Base-by-base conservation (phyloP, 1,140 invertebrate genomes). In the Diorhabda carinulata region DNA sequence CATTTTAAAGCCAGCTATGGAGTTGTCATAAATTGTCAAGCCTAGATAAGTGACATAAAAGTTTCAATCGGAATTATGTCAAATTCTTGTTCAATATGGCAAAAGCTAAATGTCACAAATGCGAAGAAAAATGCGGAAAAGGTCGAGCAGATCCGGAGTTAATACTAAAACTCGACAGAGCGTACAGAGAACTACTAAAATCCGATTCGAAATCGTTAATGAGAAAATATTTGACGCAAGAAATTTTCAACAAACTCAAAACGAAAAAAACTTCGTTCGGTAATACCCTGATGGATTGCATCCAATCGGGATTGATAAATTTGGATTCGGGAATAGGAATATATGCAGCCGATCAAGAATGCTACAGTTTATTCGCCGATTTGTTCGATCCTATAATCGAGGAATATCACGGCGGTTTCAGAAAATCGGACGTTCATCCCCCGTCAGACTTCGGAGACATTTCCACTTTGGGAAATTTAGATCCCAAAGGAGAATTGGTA, bases 341-440 rank as follows among this genome's bases (percentile, higher is more conserved):
- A 43, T 92, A 92, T 78, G 91, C 91, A 3, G 85, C 89, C 0
- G 91, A 94, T 82, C 83, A 87, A 0, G 87, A 92, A 61, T 82
- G 87, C 3, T 94, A 94, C 80, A 83, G 83, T 47, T 79, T 87
- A 2, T 93, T 92, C 75, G 80, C 80, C 7, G 83, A 85, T 57
- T 79, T 94, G 6, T 94, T 94, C 76, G 87, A 92, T 79, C 89
- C 90, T 6, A 87, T 93, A 76, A 92, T 94, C 76, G 84, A 89
- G 70, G 90, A 92, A 66, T 92, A 92, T 77, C 91, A 93, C 76
- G 81, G 75, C 4, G 86, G 87, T 60, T 87, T 90, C 78, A 85
- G 86, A 64, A 80, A 85, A 43, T 84, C 83, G 2, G 85, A 87
- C 73, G 84, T 86, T 66, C 91, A 93, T 77, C 89, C 90, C 0